Base-by-base conservation (phyloP, 2,797 vertebrate species). In the Myotis pilosus region DNA sequence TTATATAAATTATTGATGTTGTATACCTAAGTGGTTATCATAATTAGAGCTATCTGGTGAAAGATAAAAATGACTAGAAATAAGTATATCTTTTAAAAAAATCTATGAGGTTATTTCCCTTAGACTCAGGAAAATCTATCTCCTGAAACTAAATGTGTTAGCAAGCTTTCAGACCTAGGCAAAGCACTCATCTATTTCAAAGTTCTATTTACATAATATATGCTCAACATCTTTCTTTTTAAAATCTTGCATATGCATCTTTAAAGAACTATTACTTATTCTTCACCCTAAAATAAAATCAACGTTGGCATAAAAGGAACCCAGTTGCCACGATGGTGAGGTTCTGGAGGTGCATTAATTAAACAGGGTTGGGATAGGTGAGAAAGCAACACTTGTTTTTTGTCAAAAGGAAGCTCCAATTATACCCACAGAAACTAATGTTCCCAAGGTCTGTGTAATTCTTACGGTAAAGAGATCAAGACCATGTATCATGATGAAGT, bases 31-130 rank as follows among this genome's bases (percentile, higher is more conserved):
- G 41, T 91, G 28, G 68, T 93, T 87, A 57, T 80, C 57, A 66
- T 51, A 0, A 64, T 62, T 57, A 38, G 55, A 28, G 9, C 4
- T 86, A 19, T 80, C 87, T 20, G 6, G 20, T 91, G 47, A 72
- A 12, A 60, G 78, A 83, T 88, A 91, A 95, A 96, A 94, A 51
- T 64, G 25, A 60, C 17, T 49, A 79, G 16, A 68, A 85, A 72
- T 90, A 89, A 69, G 5, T 36, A 4, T 49, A 44, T 72, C n/a
- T 90, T 87, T 74, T 47, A 75, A 23, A 86, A 87, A 89, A 92
- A 8, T 5, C 1, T 16, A 57, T 25, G 44, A 64, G 75, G 3
- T 25, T 51, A 10, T 3, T 80, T 75, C 13, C 41, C 9, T 4
- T 55, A 33, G 36, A 41, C 28, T 84, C 47, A 33, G 55, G 41